These are phyloP conservation scores for Coleophora deauratella DNA, from an alignment of 2,888 invertebrate species.

Conservation along the genomic window DNA sequence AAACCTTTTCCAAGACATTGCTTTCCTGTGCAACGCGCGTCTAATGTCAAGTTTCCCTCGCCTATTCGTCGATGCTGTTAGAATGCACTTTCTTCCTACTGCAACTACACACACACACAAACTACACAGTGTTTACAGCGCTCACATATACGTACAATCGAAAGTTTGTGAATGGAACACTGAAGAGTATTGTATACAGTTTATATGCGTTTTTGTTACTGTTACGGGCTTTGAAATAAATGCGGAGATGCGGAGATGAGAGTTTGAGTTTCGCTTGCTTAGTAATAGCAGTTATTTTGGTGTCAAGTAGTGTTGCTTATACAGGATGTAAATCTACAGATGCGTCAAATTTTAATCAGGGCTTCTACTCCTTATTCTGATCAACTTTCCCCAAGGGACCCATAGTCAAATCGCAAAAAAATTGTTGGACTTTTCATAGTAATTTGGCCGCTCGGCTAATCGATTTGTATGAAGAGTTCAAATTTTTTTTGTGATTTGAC, in stretches of 20 bases:
- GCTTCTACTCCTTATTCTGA: no score
- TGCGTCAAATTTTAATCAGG: no score
- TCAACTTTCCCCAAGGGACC: no score
- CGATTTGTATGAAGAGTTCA: no score
- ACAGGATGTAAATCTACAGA: no score
- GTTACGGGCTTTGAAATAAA: background rate
- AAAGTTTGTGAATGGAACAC: constrained; percentile 35
- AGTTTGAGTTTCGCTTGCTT: background rate
- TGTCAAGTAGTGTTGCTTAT: no score
- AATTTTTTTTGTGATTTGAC: no score
- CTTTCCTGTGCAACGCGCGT: constrained; percentile 6
- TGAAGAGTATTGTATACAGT: constrained; percentile 4
- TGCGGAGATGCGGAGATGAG: background rate
- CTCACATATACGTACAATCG: constrained; percentile 21
- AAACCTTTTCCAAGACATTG: constrained; percentile 25
- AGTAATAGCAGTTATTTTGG: background rate
- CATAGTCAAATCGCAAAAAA: no score
- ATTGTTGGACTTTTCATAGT: no score
- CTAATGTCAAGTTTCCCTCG: constrained; percentile 63
- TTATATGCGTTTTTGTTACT: background rate
- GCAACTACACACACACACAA: constrained; percentile 15
- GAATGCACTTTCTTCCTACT: constrained; percentile 71
- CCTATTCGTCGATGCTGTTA: constrained; percentile 45
- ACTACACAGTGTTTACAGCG: constrained; percentile 2
- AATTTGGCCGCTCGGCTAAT: no score